Percentiles rank a stretch among this genome's conserved stretches.
These are phyloP conservation scores for Pomatorhinus ruficollis DNA, from an alignment of 2,113 vertebrate genomes.

Conservation along the genomic window DNA sequence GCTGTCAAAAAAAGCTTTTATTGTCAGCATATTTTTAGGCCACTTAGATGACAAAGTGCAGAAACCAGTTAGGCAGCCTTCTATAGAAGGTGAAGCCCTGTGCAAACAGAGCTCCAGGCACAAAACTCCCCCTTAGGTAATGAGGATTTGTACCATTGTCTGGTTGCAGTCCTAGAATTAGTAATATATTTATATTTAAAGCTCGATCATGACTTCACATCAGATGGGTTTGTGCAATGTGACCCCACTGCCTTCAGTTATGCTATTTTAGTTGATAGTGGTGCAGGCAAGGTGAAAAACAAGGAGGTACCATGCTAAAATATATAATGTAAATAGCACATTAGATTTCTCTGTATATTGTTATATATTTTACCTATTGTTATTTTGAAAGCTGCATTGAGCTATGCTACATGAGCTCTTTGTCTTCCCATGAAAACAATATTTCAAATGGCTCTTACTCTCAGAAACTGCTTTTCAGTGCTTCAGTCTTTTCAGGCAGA, in stretches of 20 bases:
- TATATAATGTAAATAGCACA: background rate
- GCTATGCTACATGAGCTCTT: background rate
- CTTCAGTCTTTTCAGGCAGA: background rate
- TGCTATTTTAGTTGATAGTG: background rate
- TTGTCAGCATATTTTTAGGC: slow-evolving; percentile 63
- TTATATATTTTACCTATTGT: background rate
- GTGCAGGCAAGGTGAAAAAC: background rate
- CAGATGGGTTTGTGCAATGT: background rate
- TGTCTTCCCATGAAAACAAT: background rate
- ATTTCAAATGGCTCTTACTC: slow-evolving; percentile 34
- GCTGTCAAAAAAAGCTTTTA: slow-evolving; percentile 54
- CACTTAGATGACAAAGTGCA: slow-evolving; percentile 44
- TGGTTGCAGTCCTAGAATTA: background rate
- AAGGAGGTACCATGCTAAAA: background rate
- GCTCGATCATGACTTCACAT: background rate
- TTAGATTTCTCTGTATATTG: background rate
- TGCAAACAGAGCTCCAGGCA: background rate
- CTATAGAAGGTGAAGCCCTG: background rate
- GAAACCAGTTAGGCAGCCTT: slow-evolving; percentile 36
- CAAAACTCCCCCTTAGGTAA: background rate
- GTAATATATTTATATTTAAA: background rate
- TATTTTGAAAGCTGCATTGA: background rate
- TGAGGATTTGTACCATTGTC: background rate
- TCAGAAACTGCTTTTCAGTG: slow-evolving; percentile 42
- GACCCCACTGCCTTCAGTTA: background rate